Evolutionary conservation across 2,888 invertebrate genomes (phyloP), one percentile per base, ranked within the genome.

Genomic region (Cartodere bifasciata): DNA sequence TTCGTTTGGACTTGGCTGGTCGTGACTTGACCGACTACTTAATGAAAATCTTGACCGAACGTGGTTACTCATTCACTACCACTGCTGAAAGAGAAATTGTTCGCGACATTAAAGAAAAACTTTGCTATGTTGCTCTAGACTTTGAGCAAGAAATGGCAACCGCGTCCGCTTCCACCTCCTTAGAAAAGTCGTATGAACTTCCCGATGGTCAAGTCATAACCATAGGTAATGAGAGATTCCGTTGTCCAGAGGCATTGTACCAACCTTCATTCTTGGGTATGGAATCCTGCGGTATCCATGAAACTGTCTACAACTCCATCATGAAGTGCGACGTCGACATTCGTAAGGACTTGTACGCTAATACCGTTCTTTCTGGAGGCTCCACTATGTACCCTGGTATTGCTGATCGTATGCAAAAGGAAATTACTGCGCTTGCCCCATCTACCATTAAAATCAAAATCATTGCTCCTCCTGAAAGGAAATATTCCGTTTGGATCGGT

Each of bases 401-500:
- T 63, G 92, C 91, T 50, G 92, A 92, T 67, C 75, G 92, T 50
- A 91, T 94, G 91, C 91, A 92, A 68, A 92, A 92, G 68, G 92
- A 94, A 70, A 90, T 91, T 71, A 88, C 88, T 46, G 81, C 88
- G 39, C 72, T 91, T 47, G 85, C 87, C 40, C 87, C 86, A 49
- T 81, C 82, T 46, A 85, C 86, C 61, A 87, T 86, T 68, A 88
- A 86, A 70, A 86, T 86, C 70, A 87, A 85, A 73, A 86, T 87
- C 71, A 90, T 91, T 64, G 90, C 90, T 50, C 90, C 90, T 40
- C 90, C 92, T 46, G 92, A 92, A n/a, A n/a, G n/a, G n/a, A n/a
- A n/a, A n/a, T n/a, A n/a, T n/a, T n/a, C n/a, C n/a, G n/a, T n/a
- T n/a, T n/a, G n/a, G n/a, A n/a, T n/a, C n/a, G n/a, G n/a, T n/a